Evolutionary conservation across 1,140 invertebrate genomes (phyloP).

Genomic region (Drosophila hydei): DNA sequence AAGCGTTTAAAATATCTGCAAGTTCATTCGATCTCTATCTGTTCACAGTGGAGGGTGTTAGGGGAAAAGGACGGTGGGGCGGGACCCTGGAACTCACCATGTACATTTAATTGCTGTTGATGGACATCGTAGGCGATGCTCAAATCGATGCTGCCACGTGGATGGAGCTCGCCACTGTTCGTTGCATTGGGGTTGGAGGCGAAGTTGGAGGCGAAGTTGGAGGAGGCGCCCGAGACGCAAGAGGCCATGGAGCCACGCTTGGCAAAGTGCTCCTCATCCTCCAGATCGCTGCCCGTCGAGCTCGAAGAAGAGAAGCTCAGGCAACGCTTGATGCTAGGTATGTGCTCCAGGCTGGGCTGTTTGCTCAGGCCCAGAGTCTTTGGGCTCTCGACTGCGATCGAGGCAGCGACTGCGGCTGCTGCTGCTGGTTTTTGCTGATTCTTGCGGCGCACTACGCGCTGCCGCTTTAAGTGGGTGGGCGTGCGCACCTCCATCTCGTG

Average conservation of each 20-base stretch:
- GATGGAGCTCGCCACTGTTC: conserved; percentile 3
- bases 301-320: conserved; percentile 77
- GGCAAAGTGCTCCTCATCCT: conserved; percentile 53
- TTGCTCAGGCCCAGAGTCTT: background rate
- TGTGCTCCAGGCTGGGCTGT: conserved; percentile 33
- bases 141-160: conserved; percentile 72
- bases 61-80: background rate
- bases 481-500: conserved; percentile 83
- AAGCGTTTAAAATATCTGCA: too few relatives aligned
- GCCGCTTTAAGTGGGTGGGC: conserved; percentile 76
- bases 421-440: conserved; percentile 55
- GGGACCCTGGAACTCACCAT: conserved; percentile 76
- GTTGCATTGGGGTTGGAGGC: background rate
- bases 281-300: conserved; percentile 52
- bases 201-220: conserved; percentile 7
- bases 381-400: background rate
- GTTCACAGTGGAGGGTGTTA: background rate
- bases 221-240: conserved; percentile 17
- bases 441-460: conserved; percentile 81
- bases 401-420: conserved; percentile 1
- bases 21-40: too few relatives aligned
- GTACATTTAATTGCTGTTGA: conserved; percentile 77
- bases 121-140: conserved; percentile 57
- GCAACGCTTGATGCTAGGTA: conserved; percentile 74
- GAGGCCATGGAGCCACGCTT: conserved; percentile 74